Conservation (phyloP, 2,888 invertebrate species). For the Cosmia pyralina region DNA sequence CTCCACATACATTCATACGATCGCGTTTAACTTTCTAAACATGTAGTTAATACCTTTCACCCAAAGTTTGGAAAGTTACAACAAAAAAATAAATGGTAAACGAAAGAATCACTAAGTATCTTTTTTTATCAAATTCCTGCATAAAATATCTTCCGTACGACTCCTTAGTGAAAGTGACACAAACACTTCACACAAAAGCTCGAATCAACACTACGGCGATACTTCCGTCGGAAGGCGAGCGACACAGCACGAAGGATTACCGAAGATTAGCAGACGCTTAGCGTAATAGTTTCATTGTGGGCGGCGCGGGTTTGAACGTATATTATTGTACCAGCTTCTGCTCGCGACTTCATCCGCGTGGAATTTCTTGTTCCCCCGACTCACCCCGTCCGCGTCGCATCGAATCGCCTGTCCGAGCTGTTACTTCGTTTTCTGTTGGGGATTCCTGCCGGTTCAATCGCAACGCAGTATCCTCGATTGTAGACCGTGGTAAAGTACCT, state of each 20-base stretch:
- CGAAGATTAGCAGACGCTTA: conserved; percentile 29
- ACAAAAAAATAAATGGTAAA: neutral
- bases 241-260: conserved; percentile 35
- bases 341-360: no score
- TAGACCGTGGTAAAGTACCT: no score
- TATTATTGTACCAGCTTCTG: conserved; percentile 6
- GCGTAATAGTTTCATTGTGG: conserved; percentile 43
- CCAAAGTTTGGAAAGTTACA: no score
- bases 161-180: conserved; percentile 32
- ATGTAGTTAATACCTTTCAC: no score
- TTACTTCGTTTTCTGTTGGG: no score
- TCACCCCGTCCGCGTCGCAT: no score
- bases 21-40: no score
- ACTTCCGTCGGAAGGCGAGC: conserved; percentile 36
- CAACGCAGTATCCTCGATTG: no score
- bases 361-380: no score
- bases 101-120: neutral
- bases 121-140: neutral
- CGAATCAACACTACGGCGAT: neutral
- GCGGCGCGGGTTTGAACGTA: neutral
- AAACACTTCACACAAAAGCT: conserved; percentile 21
- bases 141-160: neutral
- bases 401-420: no score
- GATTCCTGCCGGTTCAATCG: no score
- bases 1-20: neutral